Percentiles rank a stretch among this genome's conserved stretches.
These are phyloP conservation scores for Sphinx pinastri DNA, from an alignment of 2,888 invertebrate genomes.

Conservation along the genomic window DNA sequence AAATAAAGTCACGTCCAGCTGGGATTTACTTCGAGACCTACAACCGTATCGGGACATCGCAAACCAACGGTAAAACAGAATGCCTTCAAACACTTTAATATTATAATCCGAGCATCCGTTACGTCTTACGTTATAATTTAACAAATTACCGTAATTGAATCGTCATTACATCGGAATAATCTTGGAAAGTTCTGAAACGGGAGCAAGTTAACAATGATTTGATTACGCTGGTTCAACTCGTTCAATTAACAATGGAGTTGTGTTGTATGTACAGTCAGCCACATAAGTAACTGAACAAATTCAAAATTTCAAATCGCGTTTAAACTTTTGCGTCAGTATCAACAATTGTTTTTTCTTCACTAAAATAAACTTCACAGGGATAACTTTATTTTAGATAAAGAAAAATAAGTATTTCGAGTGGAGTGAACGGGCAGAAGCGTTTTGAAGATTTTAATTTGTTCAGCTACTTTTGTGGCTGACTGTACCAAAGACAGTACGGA, in stretches of 20 bases:
- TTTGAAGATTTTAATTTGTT: too few relatives aligned
- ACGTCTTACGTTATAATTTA: slow-evolving; percentile 31
- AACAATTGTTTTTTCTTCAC: too few relatives aligned
- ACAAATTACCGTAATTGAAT: slow-evolving; percentile 32
- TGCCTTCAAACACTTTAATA: slow-evolving; percentile 23
- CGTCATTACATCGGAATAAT: slow-evolving; percentile 20
- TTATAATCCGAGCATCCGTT: slow-evolving; percentile 37
- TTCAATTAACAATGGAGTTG: neutral
- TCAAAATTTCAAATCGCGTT: too few relatives aligned
- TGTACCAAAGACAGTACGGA: neutral
- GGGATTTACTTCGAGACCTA: neutral
- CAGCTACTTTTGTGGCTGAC: too few relatives aligned
- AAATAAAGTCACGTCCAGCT: neutral
- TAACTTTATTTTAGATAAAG: too few relatives aligned
- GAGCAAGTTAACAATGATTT: slow-evolving; percentile 28
- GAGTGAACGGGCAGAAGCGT: too few relatives aligned
- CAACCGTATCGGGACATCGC: slow-evolving; percentile 4
- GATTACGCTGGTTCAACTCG: slow-evolving; percentile 5
- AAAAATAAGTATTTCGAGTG: too few relatives aligned
- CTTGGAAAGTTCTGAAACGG: slow-evolving; percentile 33
- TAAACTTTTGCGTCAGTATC: too few relatives aligned
- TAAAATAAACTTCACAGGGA: too few relatives aligned
- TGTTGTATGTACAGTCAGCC: too few relatives aligned
- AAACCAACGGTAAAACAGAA: slow-evolving; percentile 19
- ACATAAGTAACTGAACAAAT: too few relatives aligned